Conservation (phyloP, 2,113 vertebrate species). For the human region GRCh38 chr6:165448001-165448500, state of each 20-base stretch:
- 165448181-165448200: neutral
- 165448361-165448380: neutral
- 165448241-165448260: neutral
- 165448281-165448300: neutral
- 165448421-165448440: accelerated
- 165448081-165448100: neutral
- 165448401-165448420: neutral
- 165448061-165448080: neutral
- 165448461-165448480: accelerated
- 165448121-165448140: neutral
- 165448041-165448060: neutral
- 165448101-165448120: neutral
- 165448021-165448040: neutral
- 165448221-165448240: neutral
- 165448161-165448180: neutral
- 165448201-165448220: neutral
- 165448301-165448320: neutral
- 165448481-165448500: neutral
- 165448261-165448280: neutral
- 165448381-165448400: accelerated
- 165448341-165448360: accelerated
- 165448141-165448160: neutral
- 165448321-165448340: accelerated
- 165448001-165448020: neutral
- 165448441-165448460: accelerated